A percentile compares a stretch with the other conserved stretches of the same genome.
Conservation (phyloP, 2,797 vertebrate species). For the Pangasius larnaudii region DNA sequence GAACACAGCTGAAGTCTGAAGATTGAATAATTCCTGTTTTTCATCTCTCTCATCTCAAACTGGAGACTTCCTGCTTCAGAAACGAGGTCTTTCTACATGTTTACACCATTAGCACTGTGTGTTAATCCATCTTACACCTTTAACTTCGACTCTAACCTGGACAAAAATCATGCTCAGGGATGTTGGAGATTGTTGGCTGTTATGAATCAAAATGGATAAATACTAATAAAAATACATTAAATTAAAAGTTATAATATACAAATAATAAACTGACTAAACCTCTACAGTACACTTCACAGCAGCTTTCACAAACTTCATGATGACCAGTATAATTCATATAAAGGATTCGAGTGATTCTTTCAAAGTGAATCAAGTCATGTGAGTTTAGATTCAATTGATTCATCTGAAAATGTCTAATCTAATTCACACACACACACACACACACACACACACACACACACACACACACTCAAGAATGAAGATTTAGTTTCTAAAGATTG, state of each 20-base stretch:
- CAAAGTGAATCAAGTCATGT: not conserved
- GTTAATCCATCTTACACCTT: not conserved
- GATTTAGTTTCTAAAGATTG: not conserved
- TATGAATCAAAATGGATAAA: not conserved
- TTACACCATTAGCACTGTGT: not conserved
- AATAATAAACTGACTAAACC: not conserved
- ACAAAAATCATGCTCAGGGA: not conserved
- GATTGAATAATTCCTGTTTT: conserved; percentile 59
- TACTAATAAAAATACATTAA: not conserved
- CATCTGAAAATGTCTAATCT: not conserved
- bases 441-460: too few relatives aligned
- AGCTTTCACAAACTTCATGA: not conserved
- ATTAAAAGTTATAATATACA: not conserved
- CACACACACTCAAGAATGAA: not conserved
- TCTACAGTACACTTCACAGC: not conserved
- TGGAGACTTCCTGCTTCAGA: not conserved
- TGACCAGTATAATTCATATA: not conserved
- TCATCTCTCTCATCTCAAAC: not conserved
- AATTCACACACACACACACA: too few relatives aligned
- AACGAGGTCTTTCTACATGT: not conserved
- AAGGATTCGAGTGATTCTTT: not conserved
- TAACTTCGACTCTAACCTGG: not conserved
- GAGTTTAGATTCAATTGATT: not conserved
- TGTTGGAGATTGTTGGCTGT: not conserved
- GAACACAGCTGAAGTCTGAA: conserved; percentile 52